Conservation (phyloP, 2,113 vertebrate genomes). For the Montifringilla adamsi region DNA sequence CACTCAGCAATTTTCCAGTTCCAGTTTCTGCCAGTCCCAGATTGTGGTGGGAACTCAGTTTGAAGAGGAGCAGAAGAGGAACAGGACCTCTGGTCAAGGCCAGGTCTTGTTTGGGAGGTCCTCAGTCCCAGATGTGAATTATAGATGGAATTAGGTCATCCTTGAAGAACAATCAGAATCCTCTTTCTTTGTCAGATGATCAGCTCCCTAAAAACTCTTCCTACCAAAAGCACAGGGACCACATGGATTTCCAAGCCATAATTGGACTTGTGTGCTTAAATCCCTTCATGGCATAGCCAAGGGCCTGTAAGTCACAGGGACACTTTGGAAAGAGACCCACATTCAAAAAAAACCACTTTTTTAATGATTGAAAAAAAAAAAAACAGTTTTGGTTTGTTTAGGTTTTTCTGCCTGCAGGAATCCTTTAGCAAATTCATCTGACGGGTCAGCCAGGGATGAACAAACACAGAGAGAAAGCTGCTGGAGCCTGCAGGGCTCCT, state of each 20-base stretch:
- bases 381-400: not conserved
- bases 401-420: not conserved
- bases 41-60: rapidly evolving
- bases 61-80: not conserved
- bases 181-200: not conserved
- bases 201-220: not conserved
- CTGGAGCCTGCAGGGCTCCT: not conserved
- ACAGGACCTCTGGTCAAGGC: not conserved
- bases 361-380: not conserved
- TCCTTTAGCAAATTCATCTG: not conserved
- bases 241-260: not conserved
- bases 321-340: not conserved
- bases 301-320: not conserved
- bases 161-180: not conserved
- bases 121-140: not conserved
- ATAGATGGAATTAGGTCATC: not conserved
- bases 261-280: not conserved
- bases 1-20: not conserved
- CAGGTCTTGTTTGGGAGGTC: not conserved
- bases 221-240: not conserved
- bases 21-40: not conserved
- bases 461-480: not conserved
- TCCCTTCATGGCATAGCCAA: not conserved
- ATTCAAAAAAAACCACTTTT: not conserved
- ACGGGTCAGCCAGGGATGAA: not conserved